Percentiles rank a stretch among this genome's conserved stretches.
Evolutionary conservation across 2,797 vertebrate species (phyloP).

Genomic region (Pelobates cultripes): DNA sequence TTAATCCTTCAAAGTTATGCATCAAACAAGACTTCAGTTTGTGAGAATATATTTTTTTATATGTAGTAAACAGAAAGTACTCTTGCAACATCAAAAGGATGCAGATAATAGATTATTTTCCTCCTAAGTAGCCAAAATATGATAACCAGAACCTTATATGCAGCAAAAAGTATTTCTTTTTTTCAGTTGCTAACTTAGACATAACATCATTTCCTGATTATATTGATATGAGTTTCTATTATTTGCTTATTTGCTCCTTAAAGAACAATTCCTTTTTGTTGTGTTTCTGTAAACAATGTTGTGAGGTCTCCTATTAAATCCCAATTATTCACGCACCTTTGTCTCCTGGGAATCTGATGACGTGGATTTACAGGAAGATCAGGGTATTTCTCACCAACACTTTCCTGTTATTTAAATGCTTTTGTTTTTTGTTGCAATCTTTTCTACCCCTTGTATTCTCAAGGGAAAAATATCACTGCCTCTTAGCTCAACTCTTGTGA

Average conservation of each 20-base stretch:
- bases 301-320: conserved; percentile 89
- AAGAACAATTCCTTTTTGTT: conserved; percentile 89
- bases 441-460: conserved; percentile 86
- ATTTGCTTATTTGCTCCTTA: conserved; percentile 77
- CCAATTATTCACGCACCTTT: conserved; percentile 93
- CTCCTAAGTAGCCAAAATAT: conserved; percentile 10
- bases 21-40: background rate
- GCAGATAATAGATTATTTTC: conserved; percentile 10
- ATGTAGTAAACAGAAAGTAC: background rate
- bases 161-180: conserved; percentile 51
- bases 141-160: background rate
- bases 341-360: conserved; percentile 90
- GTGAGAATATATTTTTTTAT: conserved; percentile 1
- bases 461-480: conserved; percentile 80
- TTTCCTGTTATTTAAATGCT: conserved; percentile 98
- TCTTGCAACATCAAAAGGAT: conserved; percentile 8
- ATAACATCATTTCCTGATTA: conserved; percentile 84
- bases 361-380: conserved; percentile 95
- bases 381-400: conserved; percentile 98
- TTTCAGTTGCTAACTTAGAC: conserved; percentile 78
- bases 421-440: conserved; percentile 92
- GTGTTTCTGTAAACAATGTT: conserved; percentile 86
- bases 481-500: conserved; percentile 65
- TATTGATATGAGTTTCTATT: conserved; percentile 80
- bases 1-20: no score